Percentiles rank a stretch among this genome's conserved stretches.
Evolutionary conservation across 2,113 vertebrate genomes (phyloP).

Genomic region (Archocentrus centrarchus): DNA sequence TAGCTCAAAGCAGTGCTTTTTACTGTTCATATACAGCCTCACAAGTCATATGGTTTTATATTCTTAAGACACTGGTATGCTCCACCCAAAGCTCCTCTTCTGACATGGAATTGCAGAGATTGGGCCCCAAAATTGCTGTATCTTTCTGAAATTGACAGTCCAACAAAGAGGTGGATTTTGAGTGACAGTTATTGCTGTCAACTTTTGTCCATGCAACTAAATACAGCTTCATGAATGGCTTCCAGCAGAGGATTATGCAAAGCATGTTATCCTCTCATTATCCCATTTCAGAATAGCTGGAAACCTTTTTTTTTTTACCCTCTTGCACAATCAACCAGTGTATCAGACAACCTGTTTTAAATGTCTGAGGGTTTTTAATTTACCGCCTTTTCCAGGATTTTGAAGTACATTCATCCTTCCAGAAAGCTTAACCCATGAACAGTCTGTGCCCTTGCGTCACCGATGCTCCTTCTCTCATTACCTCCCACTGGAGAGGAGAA

Average conservation of each 20-base stretch:
- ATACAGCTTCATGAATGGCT: not conserved
- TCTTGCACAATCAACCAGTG: not conserved
- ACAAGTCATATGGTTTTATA: not conserved
- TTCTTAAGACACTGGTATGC: constrained; percentile 1
- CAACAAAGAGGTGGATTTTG: not conserved
- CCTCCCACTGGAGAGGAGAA: constrained; percentile 18
- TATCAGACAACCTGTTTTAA: not conserved
- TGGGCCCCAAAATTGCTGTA: not conserved
- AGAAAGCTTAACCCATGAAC: not conserved
- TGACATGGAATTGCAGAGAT: not conserved
- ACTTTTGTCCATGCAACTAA: not conserved
- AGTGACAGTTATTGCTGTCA: constrained; percentile 1
- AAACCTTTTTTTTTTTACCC: not conserved
- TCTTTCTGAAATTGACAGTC: not conserved
- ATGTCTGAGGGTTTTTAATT: constrained; percentile 1
- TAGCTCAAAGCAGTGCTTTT: not conserved
- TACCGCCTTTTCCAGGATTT: not conserved
- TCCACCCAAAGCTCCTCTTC: not conserved
- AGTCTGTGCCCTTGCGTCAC: not conserved
- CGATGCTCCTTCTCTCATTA: constrained; percentile 28
- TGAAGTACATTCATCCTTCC: not conserved
- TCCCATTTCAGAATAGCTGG: not conserved
- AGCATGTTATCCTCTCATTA: not conserved
- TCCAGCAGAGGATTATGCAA: not conserved
- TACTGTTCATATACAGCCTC: not conserved